Base-by-base conservation (phyloP, 2,113 vertebrate species). In the Pseudorectes ferrugineus region DNA sequence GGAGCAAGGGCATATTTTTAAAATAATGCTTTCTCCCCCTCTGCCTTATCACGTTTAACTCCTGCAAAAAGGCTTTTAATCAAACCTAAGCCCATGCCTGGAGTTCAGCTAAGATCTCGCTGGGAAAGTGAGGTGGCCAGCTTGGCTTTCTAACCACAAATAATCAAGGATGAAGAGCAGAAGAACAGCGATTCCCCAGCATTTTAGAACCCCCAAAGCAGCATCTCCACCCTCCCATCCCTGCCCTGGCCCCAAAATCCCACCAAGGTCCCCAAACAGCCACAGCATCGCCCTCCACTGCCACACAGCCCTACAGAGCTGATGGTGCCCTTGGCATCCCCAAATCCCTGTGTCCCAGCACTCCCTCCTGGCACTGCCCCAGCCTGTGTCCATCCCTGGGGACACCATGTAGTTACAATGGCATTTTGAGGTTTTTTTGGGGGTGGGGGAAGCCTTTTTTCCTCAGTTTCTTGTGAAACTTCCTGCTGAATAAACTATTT, bases 301-400 rank as follows among this genome's bases (percentile, higher is more conserved):
- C 68, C n/a, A 2, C 1, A 5, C 4, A 43, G 0, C 48, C 63
- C 78, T 11, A 3, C 0, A 2, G 55, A 33, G 29, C 9, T 22
- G 65, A 5, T 21, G 59, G 58, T n/a, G 59, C 35, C 59, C 59
- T 54, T 10, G 28, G 48, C 20, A 72, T 3, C 55, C 46, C 5
- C 59, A 4, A 20, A 0, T 10, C 45, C 67, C 49, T 15, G 7
- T 0, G 17, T 10, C 10, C 79, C 12, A 45, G 24, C 54, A 12
- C 57, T 52, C 6, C 55, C 72, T 45, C 65, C 80, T 73, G 68
- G 57, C 80, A 18, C 49, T 35, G 36, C 1, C 57, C 81, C 5
- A 4, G 24, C 62, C 78, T 1, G 0, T 12, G 21, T 4, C 85
- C 7, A 3, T 17, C 25, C 19, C 7, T 0, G 38, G 29, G 66